These are phyloP conservation scores for Lytechinus variegatus DNA, from an alignment of 35 echinoderm and acorn worm species.

Conservation along the genomic window DNA sequence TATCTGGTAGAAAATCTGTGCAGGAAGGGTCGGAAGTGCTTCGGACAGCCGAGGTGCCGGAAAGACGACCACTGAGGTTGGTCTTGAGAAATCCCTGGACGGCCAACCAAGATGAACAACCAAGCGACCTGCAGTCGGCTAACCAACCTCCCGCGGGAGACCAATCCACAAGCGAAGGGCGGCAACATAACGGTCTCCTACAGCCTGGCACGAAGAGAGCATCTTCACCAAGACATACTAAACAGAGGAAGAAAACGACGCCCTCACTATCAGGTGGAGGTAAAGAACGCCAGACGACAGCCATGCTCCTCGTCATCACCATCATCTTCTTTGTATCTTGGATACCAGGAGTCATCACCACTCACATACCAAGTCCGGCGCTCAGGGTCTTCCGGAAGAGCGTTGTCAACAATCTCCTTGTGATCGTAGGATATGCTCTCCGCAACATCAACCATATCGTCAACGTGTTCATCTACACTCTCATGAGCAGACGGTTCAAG, in stretches of 20 bases:
- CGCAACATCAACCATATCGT: slow-evolving; percentile 37
- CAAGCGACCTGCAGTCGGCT: not conserved
- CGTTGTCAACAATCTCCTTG: not conserved
- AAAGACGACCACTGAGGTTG: not conserved
- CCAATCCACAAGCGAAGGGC: not conserved
- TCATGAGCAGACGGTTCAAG: slow-evolving; percentile 42
- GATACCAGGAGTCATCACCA: slow-evolving; percentile 18
- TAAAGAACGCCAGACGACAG: slow-evolving; percentile 24
- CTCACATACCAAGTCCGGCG: not conserved
- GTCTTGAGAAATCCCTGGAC: not conserved
- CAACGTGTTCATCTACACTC: slow-evolving; percentile 39
- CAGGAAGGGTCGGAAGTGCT: not conserved
- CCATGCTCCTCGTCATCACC: slow-evolving; percentile 45
- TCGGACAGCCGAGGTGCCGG: not conserved
- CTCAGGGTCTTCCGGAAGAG: not conserved
- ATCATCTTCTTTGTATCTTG: slow-evolving; percentile 55
- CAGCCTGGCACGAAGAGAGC: not conserved
- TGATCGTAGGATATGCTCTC: slow-evolving; percentile 3
- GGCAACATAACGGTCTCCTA: not conserved
- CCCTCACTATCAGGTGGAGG: not conserved
- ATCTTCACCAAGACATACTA: not conserved
- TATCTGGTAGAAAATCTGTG: not conserved
- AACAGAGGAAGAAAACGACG: not conserved
- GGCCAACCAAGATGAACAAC: not conserved
- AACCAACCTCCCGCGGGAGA: not conserved